Evolutionary conservation across 2,888 invertebrate species (phyloP).

Genomic region (Andrena haemorrhoa): DNA sequence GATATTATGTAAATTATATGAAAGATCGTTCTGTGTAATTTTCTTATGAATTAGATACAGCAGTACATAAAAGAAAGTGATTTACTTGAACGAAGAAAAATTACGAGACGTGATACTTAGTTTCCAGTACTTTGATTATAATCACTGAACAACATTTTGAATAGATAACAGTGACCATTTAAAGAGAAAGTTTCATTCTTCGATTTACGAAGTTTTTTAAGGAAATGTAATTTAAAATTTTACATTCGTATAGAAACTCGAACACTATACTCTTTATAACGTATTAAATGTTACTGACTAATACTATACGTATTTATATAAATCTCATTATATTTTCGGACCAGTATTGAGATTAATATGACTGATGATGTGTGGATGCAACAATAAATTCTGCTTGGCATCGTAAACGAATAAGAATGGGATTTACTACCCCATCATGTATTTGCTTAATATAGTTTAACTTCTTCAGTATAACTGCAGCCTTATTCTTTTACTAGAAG

Average conservation of each 20-base stretch:
- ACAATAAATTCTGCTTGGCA: neutral
- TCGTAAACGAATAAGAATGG: constrained; percentile 13
- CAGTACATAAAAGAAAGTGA: neutral
- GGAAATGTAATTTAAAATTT: constrained; percentile 2
- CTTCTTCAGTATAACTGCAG: neutral
- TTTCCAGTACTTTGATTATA: neutral
- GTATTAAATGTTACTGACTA: neutral
- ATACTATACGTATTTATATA: neutral
- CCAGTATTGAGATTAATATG: neutral
- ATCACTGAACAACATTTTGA: no score
- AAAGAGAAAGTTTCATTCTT: neutral
- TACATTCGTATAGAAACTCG: neutral
- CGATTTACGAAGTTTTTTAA: neutral
- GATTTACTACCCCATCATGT: constrained; percentile 27
- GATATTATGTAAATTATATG: constrained; percentile 15
- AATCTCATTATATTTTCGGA: neutral
- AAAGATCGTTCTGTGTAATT: neutral
- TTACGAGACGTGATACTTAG: neutral
- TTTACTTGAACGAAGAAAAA: neutral
- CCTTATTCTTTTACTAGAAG: constrained; percentile 8
- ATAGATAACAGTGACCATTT: no score
- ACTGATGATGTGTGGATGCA: constrained; percentile 8
- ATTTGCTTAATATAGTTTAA: constrained; percentile 37
- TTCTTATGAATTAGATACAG: neutral
- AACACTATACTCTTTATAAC: neutral